Evolutionary conservation across 92 coral and sea anemone genomes (phyloP), one percentile per base, ranked within the genome.

Genomic region (Diadumene lineata): DNA sequence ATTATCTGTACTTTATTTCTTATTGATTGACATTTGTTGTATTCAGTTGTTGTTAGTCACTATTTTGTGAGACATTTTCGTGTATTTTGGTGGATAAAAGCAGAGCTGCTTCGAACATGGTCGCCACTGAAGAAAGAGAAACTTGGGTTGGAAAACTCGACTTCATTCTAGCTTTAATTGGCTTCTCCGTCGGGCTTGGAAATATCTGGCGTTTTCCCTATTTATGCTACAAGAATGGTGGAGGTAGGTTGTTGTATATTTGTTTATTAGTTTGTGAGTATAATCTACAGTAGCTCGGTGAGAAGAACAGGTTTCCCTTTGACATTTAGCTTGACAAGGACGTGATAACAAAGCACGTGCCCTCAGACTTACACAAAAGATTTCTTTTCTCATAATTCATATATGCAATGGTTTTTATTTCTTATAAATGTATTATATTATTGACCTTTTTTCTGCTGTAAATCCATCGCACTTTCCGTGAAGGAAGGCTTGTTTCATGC

Each of bases 131-230:
- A 56, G 92, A 79, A 32, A 81, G 97, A 7, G 97, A 92, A 57
- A 88, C 93, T 0, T 92, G 97, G 97, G 92, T 89, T 31, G 92
- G 92, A 48, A 92, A 92, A 67, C 85, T 87, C 22, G 97, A 92
- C 69, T 92, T 92, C 78, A 73, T 92, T 43, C 86, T 92, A 50
- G 97, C 97, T 31, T 79, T 89, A 38, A 92, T 92, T 53, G 97
- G 97, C 0, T 81, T 92, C 58, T 89, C 97, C 21, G 97, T 92
- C 17, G 97, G 97, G 29, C 83, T 92, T 38, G 97, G 97, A 44
- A 92, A 92, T 83, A 89, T 92, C 64, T 92, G 97, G 97, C 90
- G 97, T 34, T 92, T 92, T 66, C 97, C 97, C 1, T 92, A 92
- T 62, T 75, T 92, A 50, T 92, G 97, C 50, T 89, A 88, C 75